A percentile compares a stretch with the other conserved stretches of the same genome.
Evolutionary conservation across 2,797 vertebrate genomes (phyloP).

Genomic region (Neopelma chrysocephalum): DNA sequence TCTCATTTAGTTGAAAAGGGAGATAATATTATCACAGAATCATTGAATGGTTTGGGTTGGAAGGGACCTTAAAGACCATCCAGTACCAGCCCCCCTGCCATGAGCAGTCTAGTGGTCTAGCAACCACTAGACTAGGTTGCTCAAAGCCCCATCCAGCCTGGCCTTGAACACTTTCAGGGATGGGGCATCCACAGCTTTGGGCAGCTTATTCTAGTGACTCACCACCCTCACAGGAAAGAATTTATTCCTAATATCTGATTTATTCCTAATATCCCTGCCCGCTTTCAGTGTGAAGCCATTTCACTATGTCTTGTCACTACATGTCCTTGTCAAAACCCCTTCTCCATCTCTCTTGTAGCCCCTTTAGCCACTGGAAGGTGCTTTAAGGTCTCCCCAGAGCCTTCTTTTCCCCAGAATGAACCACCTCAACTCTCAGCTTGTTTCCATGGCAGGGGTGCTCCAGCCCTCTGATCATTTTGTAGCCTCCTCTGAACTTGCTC

Average conservation of each 20-base stretch:
- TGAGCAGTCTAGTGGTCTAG: no score
- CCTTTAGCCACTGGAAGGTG: neutral
- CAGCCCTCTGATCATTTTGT: neutral
- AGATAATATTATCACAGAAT: neutral
- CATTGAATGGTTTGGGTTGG: neutral
- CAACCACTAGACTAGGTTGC: neutral
- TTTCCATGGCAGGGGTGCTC: neutral
- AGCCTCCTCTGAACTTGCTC: accelerated
- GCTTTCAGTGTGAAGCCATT: neutral
- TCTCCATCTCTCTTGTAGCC: neutral
- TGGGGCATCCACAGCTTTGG: neutral
- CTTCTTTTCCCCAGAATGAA: neutral
- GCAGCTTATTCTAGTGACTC: neutral
- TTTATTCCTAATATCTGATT: neutral
- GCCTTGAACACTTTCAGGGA: neutral
- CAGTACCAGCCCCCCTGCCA: neutral
- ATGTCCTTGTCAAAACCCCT: neutral
- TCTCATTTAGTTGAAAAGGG: neutral
- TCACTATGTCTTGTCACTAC: neutral
- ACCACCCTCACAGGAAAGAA: neutral
- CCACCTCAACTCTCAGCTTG: neutral
- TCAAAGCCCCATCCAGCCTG: accelerated
- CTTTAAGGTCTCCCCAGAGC: neutral
- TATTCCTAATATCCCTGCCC: neutral
- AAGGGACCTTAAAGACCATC: neutral